Base-by-base conservation (phyloP, 64 coral and sea anemone species). In the Platygyra sinensis region DNA sequence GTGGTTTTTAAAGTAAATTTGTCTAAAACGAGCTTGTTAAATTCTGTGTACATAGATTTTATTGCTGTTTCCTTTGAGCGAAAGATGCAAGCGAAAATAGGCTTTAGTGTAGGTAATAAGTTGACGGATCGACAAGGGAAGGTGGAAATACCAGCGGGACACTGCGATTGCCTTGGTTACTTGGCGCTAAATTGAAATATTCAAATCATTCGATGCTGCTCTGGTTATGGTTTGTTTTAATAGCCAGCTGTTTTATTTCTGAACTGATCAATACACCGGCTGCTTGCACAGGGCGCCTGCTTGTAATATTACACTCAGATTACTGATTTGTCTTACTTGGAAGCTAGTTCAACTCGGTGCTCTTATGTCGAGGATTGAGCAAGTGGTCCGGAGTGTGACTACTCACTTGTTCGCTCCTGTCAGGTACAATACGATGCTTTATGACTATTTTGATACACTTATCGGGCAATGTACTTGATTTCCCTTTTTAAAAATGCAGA, bases 341-440 rank as follows among this genome's bases (percentile, higher is more conserved):
- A 19, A 5, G 12, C 5, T 8, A 36, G 62, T 10, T 15, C 36
- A 10, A 15, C 2, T 27, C 1, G 30, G 12, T 8, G 59, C 11
- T 9, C 32, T 46, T 63, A 91, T 91, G 90, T 83, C 90, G 25
- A 78, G 17, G 24, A 67, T 92, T 8, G 90, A 92, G 13, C 73
- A 51, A 42, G 90, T 75, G 10, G 49, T 92, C 10, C 73, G 79
- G 22, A 77, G 76, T 2, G 73, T 92, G 0, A 60, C 83, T 16
- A 20, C 74, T 0, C 59, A 81, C 30, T 75, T 92, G 2, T 92
- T 83, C 83, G 90, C 90, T 18, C 62, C 90, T 46, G 75, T n/a
- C 11, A 92, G 90, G 90, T 92, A 92, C 60, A 18, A 6, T 19
- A 55, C 24, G 16, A n/a, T 32, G 8, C n/a, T 51, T 32, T 74